Evolutionary conservation across 2,888 invertebrate genomes (phyloP), one percentile per base, ranked within the genome.

Genomic region (Scelioninae gen. 2): DNA sequence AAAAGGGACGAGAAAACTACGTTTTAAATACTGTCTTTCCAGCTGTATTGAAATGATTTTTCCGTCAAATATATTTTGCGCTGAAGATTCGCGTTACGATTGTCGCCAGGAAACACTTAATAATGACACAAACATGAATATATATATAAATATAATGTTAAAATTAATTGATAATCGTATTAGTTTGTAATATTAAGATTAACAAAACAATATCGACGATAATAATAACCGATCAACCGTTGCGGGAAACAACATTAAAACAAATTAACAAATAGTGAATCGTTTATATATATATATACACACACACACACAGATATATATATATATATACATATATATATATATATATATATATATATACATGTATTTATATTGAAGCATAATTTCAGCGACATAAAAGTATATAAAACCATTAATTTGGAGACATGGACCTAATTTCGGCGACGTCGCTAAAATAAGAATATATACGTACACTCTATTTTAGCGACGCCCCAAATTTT

Each of bases 111-210:
- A 25, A 25, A 58, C 43, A 50, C 50, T 39, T 67, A 67, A 43
- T 6, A 25, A 25, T 50, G 50, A 67, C 35, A 46, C 43, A 57
- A 33, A 43, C 46, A 55, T 57, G 41, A 13, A 57, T 67, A 67
- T 50, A 65, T 41, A 46, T 45, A 64, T 55, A 64, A 46, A 55
- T 64, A 58, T 57, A 41, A n/a, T n/a, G n/a, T n/a, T n/a, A 25
- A 25, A 4, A 25, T 25, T 25, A 58, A 58, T 58, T 58, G 33
- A 52, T 68, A 68, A 60, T 53, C 53, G 68, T 60, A 68, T 60
- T 60, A 68, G 60, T 60, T 68, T 68, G 60, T 53, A 60, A 60
- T 52, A 45, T 53, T 60, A 60, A 68, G 39, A 46, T 9, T 43
- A 67, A 33, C 16, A 53, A 58, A n/a, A n/a, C n/a, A n/a, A 41